These are phyloP conservation scores for Apotomis capreana DNA, from an alignment of 2,888 invertebrate genomes.

Conservation along the genomic window DNA sequence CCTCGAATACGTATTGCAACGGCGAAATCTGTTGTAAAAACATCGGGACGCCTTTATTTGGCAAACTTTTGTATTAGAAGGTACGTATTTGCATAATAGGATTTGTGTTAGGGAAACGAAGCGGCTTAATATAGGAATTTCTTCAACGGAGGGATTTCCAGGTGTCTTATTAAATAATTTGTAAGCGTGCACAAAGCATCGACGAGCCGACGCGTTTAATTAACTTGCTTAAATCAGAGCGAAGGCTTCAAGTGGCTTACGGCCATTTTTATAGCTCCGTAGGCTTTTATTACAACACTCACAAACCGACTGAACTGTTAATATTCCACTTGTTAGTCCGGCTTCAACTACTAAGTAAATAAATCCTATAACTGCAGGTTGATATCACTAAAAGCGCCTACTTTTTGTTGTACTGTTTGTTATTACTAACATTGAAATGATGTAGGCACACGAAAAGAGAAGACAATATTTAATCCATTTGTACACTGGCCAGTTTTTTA, in stretches of 20 bases:
- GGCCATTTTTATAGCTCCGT: conserved; percentile 19
- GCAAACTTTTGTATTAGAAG: conserved; percentile 44
- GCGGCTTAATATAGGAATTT: conserved; percentile 45
- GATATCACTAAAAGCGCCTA: not conserved
- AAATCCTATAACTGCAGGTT: not conserved
- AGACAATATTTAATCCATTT: conserved; percentile 15
- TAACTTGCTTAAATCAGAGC: conserved; percentile 33
- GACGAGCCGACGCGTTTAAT: conserved; percentile 36
- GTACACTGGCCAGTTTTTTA: conserved; percentile 41
- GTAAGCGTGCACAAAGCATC: conserved; percentile 36
- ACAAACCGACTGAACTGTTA: not conserved
- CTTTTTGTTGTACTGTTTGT: too few relatives aligned
- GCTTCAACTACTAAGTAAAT: not conserved
- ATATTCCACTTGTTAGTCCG: not conserved
- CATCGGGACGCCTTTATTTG: conserved; percentile 43
- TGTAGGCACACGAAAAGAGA: conserved; percentile 4
- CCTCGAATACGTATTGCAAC: conserved; percentile 32
- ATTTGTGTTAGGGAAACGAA: conserved; percentile 46
- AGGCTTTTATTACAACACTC: conserved; percentile 11
- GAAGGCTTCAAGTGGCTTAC: conserved; percentile 8
- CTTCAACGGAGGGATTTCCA: conserved; percentile 35
- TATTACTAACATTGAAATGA: conserved; percentile 4
- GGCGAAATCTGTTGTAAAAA: conserved; percentile 41
- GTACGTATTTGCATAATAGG: conserved; percentile 47
- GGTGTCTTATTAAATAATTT: conserved; percentile 43